phyloP scores from a whole-genome alignment of 2,113 vertebrate species.

The Eulemur rufifrons region DNA sequence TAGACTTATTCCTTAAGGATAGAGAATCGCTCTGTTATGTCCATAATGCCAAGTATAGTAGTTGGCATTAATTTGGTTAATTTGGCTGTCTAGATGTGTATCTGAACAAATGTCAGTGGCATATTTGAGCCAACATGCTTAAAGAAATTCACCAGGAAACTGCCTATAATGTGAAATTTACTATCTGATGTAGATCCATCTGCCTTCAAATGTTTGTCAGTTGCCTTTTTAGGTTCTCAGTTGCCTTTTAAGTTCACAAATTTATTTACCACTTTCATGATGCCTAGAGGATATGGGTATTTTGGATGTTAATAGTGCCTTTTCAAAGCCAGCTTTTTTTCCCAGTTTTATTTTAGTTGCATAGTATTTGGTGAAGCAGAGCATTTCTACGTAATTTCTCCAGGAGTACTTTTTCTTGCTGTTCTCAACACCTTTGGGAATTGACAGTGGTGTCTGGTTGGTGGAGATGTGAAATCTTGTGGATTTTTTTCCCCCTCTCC shows the following conservation, averaged over 20 bases:
- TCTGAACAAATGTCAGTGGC: background rate
- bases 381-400: background rate
- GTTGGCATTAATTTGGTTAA: background rate
- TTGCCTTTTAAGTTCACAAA: slow-evolving; percentile 37
- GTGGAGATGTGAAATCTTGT: background rate
- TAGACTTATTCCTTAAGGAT: background rate
- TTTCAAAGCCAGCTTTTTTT: background rate
- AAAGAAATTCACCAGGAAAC: background rate
- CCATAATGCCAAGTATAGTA: background rate
- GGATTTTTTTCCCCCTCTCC: accelerated
- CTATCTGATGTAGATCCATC: background rate
- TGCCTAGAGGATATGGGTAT: background rate
- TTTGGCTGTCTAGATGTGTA: background rate
- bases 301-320: background rate
- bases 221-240: slow-evolving; percentile 10
- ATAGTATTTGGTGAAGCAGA: background rate
- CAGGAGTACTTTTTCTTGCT: background rate
- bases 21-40: background rate
- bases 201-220: background rate
- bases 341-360: background rate
- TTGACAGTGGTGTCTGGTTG: background rate
- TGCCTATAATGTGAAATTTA: background rate
- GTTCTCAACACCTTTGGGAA: background rate
- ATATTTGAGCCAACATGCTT: background rate
- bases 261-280: background rate